Evolutionary conservation across 2,888 invertebrate species (phyloP).

Genomic region (Gasteruption jaculator): DNA sequence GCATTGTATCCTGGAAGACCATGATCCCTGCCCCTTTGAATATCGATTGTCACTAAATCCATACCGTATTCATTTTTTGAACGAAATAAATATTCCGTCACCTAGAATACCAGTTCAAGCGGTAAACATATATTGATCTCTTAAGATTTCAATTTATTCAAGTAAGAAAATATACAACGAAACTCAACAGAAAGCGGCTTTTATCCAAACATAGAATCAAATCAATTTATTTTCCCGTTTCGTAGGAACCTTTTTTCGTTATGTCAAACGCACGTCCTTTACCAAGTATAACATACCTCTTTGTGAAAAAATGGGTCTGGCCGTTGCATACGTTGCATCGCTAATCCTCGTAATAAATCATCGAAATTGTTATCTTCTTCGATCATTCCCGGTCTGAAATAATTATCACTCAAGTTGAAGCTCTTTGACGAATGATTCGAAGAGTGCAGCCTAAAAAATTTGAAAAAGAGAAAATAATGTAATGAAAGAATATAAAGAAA

Average conservation of each 20-base stretch:
- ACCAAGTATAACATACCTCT: constrained; percentile 49
- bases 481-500: not conserved
- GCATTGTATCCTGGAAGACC: constrained; percentile 63
- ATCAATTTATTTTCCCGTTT: too few species aligned
- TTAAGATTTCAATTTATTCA: too few species aligned
- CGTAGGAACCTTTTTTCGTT: too few species aligned
- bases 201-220: too few species aligned
- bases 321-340: constrained; percentile 57
- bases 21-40: constrained; percentile 64
- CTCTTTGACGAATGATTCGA: constrained; percentile 7
- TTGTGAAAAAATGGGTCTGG: constrained; percentile 58
- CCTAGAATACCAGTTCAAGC: constrained; percentile 39
- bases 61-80: constrained; percentile 51
- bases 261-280: not conserved
- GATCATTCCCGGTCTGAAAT: constrained; percentile 56
- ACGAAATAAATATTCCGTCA: constrained; percentile 45
- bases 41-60: constrained; percentile 62
- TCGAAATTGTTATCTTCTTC: constrained; percentile 54
- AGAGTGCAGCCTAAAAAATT: constrained; percentile 15
- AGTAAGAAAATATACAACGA: too few species aligned
- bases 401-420: constrained; percentile 57
- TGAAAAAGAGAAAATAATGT: not conserved
- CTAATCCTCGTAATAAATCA: constrained; percentile 56
- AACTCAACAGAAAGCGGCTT: too few species aligned
- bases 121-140: too few species aligned